Evolutionary conservation across 2,888 invertebrate genomes (phyloP), one percentile per base, ranked within the genome.

Genomic region (Pedicia rivosa): DNA sequence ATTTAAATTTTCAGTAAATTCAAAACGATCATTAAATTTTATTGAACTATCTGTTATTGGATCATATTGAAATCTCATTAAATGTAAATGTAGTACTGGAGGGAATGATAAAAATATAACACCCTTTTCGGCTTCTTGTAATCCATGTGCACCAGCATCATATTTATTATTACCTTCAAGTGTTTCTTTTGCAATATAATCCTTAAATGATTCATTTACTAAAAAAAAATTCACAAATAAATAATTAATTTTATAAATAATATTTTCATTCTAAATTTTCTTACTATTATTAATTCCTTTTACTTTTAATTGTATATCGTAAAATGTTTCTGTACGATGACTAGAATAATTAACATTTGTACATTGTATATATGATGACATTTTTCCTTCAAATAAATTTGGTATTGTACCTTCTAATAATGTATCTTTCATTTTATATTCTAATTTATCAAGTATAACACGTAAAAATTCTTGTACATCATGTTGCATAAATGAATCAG

Each of bases 401-500:
- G 97, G 97, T 47, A 98, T 97, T 7, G 92, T 94, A 44, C 94
- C 95, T 59, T 95, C 95, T 2, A 98, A 91, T 55, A 88, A 88
- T 1, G 97, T 98, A 29, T 90, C 90, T 59, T 97, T 97, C 98
- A 98, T 98, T 67, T 98, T 95, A 52, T 87, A 94, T 59, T 98
- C 98, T 57, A 98, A 67, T 62, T 98, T 98, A 62, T 98, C 97
- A 50, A 98, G 65, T 16, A 97, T 67, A 50, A 86, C 83, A 57
- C 84, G 72, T 44, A 83, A 63, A 61, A 86, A 90, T 65, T 82
- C 92, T 64, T 80, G 87, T 7, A 87, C 86, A 60, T 87, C 98
- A 62, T 98, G 98, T 58, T 98, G 98, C 92, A 98, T 95, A 59
- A 98, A 98, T 2, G 95, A 95, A 60, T 98, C 98, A n/a, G 97